phyloP scores from a whole-genome alignment of 2,888 invertebrate species.

The Temnothorax ravouxi region DNA sequence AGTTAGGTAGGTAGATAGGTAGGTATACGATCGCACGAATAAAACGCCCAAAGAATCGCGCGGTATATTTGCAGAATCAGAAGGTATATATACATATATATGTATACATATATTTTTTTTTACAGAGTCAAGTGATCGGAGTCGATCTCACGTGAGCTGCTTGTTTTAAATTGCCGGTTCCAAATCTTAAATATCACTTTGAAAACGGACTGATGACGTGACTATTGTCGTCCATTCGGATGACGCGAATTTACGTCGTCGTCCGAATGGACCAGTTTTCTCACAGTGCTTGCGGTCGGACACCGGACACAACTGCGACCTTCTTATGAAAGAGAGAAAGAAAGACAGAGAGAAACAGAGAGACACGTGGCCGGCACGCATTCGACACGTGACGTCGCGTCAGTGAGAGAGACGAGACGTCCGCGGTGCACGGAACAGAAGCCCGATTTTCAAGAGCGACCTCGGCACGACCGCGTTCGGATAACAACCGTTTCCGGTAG shows the following conservation, averaged over 20 bases:
- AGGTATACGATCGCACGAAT: slow-evolving; percentile 12
- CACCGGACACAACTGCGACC: slow-evolving; percentile 10
- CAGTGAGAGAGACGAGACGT: slow-evolving; percentile 22
- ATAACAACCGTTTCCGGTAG: slow-evolving; percentile 73
- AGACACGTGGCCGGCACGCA: slow-evolving; percentile 57
- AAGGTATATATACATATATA: background rate
- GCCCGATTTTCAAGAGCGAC: slow-evolving; percentile 79
- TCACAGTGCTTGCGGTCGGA: slow-evolving; percentile 13
- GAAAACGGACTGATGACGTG: background rate
- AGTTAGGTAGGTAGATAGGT: too few relatives aligned
- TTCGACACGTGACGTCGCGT: slow-evolving; percentile 56
- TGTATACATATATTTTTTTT: background rate
- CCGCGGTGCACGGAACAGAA: slow-evolving; percentile 47
- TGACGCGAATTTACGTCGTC: background rate
- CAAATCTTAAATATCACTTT: background rate
- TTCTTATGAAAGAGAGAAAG: slow-evolving; percentile 34
- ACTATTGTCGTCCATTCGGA: background rate
- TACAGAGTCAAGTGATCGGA: background rate
- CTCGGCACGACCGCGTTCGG: slow-evolving; percentile 70
- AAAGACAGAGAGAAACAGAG: slow-evolving; percentile 17
- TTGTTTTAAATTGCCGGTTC: background rate
- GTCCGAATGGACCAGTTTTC: slow-evolving; percentile 31
- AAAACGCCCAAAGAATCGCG: background rate
- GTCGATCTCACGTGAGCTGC: background rate
- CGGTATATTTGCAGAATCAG: background rate